Conservation (phyloP, 1,140 invertebrate species). For the Formica exsecta region DNA sequence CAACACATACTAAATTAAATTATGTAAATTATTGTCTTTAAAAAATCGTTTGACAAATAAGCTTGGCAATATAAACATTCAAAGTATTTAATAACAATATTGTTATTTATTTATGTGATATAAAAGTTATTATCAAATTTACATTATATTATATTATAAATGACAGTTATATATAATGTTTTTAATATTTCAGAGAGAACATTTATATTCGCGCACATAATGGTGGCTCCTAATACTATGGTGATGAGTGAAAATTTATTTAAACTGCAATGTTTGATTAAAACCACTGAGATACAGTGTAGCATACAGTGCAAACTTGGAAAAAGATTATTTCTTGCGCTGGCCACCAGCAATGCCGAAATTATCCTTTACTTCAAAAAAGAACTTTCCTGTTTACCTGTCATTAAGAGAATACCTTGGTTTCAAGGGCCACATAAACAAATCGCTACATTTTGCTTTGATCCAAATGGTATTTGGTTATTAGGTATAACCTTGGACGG, state of each 20-base stretch:
- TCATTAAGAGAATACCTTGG: conserved; percentile 91
- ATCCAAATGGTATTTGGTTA: conserved; percentile 90
- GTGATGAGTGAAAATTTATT: conserved; percentile 78
- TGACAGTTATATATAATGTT: not conserved
- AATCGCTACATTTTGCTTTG: conserved; percentile 90
- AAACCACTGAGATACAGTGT: conserved; percentile 81
- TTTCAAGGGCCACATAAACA: conserved; percentile 88
- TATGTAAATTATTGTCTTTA: not conserved
- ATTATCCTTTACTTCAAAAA: conserved; percentile 83
- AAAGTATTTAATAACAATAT: conserved; percentile 17
- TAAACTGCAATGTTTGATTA: conserved; percentile 84
- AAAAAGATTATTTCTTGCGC: conserved; percentile 81
- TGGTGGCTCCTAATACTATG: not conserved
- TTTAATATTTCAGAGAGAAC: conserved; percentile 12
- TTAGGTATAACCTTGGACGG: conserved; percentile 88
- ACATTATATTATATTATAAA: not conserved
- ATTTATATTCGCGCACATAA: not conserved
- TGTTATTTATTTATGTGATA: not conserved
- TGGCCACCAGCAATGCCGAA: conserved; percentile 80
- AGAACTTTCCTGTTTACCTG: conserved; percentile 79
- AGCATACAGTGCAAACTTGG: conserved; percentile 81
- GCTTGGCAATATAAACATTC: not conserved
- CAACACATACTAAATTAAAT: not conserved
- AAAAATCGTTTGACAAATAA: not conserved
- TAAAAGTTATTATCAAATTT: not conserved